Base-by-base conservation (phyloP, 2,113 vertebrate genomes). In the Gambusia affinis region DNA sequence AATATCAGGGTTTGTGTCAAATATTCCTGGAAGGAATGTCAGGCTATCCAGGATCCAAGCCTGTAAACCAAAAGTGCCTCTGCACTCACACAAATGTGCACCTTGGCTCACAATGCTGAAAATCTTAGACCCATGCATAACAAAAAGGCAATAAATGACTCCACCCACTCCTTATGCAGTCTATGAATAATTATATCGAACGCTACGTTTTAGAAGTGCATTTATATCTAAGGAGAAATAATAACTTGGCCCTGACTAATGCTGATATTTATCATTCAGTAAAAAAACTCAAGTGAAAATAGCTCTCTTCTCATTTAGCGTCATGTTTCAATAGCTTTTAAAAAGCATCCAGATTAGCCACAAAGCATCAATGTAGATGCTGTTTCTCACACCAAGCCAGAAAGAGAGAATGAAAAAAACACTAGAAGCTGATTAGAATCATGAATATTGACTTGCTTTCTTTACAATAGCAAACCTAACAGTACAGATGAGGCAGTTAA, bases 21-120 rank as follows among this genome's bases (percentile, higher is more conserved):
- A 80, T 75, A 78, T 82, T 75, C 81, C 73, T 54, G 63, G 30
- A 70, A 77, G 68, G 83, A 83, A 74, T 85, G 76, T 54, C 64
- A 63, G 42, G 24, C 69, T 72, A 73, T 47, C 51, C 35, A 76
- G 63, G 82, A 73, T 80, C 70, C 70, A 83, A 75, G 76, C 72
- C 29, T 71, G 35, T 1, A 37, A 73, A 70, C 85, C 80, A 82
- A 82, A 80, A 85, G 80, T 80, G 73, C 73, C 72, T 84, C 54
- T 54, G 73, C 28, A 47, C 68, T 83, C 12, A 68, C 64, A 77
- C 80, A 85, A 69, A 73, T 73, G 61, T 65, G 27, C 87, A 85
- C 84, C 75, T 81, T 83, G 73, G 60, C 83, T 70, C 72, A 60
- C 0, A 60, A 68, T 60, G 70, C 63, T 66, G 5, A 31, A 63